Percentiles rank a stretch among this genome's conserved stretches.
These are phyloP conservation scores for Pelodiscus sinensis DNA, from an alignment of 2,113 vertebrate genomes.

Conservation along the genomic window DNA sequence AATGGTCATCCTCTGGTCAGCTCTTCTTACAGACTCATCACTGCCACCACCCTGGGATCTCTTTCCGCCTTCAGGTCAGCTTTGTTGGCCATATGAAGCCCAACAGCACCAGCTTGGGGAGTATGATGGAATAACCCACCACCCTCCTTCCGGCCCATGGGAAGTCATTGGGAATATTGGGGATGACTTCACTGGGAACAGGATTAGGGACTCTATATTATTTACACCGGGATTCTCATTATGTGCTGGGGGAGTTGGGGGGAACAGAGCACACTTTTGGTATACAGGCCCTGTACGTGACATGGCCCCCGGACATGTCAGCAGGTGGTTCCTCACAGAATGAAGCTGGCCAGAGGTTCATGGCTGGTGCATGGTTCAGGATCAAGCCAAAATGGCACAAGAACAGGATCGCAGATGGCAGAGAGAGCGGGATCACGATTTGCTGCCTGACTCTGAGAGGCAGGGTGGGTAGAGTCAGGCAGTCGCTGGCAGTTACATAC, in stretches of 20 bases:
- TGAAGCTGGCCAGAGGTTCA: not conserved
- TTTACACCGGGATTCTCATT: not conserved
- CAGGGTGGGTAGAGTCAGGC: not conserved
- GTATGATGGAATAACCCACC: not conserved
- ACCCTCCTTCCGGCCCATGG: not conserved
- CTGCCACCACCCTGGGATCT: not conserved
- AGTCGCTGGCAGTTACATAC: not conserved
- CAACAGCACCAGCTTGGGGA: not conserved
- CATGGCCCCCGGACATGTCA: too few relatives aligned
- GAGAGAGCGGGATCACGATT: not conserved
- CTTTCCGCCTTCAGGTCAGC: not conserved
- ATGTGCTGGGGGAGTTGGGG: not conserved
- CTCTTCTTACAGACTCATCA: not conserved
- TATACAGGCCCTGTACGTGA: not conserved
- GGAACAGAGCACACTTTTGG: not conserved
- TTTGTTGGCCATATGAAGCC: not conserved
- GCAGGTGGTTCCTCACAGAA: not conserved
- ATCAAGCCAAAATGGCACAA: not conserved
- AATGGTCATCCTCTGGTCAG: not conserved
- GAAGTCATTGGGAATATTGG: not conserved
- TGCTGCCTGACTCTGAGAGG: not conserved
- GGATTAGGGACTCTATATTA: not conserved
- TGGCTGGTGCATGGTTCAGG: fast-evolving
- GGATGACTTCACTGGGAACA: not conserved
- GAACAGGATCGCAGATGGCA: not conserved